Evolutionary conservation across 2,888 invertebrate genomes (phyloP), one percentile per base, ranked within the genome.

Genomic region (Drosophila borborema): DNA sequence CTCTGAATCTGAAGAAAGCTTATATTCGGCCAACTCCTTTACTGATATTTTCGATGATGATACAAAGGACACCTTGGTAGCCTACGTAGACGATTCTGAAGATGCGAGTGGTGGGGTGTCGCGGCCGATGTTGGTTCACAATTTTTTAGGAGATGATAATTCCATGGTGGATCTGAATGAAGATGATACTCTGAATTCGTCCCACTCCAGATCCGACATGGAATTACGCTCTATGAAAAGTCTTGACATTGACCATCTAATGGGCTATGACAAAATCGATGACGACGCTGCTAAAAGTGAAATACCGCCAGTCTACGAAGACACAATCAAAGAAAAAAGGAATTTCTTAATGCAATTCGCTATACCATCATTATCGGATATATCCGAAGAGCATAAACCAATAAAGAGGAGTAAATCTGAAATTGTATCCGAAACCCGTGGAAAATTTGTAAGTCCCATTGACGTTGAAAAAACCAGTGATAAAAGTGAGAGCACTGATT

Each of bases 361-460:
- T 34, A 6, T 51, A 1, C 49, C 31, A 18, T 51, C 49, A 34
- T 12, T 51, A 12, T 34, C 49, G 1, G 77, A 82, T n/a, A 56
- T 91, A 5, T 82, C 83, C 2, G 70, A 74, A 20, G 73, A 86
- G 1, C 20, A 40, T 9, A 56, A 72, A 3, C 23, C 14, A 8
- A 5, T 1, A 4, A 5, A 0, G 2, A 2, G 3, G 1, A 31
- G 0, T 1, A 51, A 41, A 5, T 2, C 20, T 3, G 14, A 23
- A 38, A 0, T 0, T 2, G 0, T 16, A 2, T 0, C 16, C 2
- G 1, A 1, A 8, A 8, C 0, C 3, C 2, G 0, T 0, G 81
- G 78, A 0, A 5, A 12, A 2, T 87, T 88, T 75, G 83, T 74
- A 4, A 38, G 82, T 61, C 74, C 89, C 34, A 14, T 51, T 18